Evolutionary conservation across 2,888 invertebrate genomes (phyloP), one percentile per base, ranked within the genome.

Genomic region (Kryphioiulus occultus): DNA sequence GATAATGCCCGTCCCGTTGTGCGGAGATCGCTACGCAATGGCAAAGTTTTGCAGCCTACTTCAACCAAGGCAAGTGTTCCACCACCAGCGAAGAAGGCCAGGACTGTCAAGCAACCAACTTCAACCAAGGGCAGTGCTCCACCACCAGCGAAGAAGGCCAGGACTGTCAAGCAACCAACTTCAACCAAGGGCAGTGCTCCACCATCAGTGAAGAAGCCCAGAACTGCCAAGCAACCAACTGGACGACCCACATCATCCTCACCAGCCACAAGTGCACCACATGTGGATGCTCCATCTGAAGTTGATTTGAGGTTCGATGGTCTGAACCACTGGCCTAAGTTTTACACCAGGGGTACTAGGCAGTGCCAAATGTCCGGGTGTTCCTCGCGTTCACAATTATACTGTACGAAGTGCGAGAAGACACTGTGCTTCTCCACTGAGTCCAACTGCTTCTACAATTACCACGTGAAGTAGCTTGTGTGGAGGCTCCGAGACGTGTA

Each of bases 331-430:
- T 59, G 2, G n/a, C n/a, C n/a, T n/a, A 59, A n/a, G 59, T 59
- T n/a, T n/a, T n/a, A 59, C 59, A 15, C 59, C n/a, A 59, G n/a
- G 19, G 59, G 59, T 59, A 59, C 59, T 2, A 59, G 59, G n/a
- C n/a, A n/a, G 59, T 59, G 59, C 59, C 59, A 59, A n/a, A 59
- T 47, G 47, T 15, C 47, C 12, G 47, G 47, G 47, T 47, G 59
- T 22, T n/a, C 19, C n/a, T 59, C 59, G n/a, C 59, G 59, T n/a
- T n/a, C 59, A 2, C n/a, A n/a, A 1, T 2, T 59, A n/a, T 59
- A 19, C 59, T 59, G 59, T 59, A n/a, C n/a, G n/a, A 59, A 59
- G 59, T 19, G 59, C 59, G 59, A 59, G 59, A 59, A 59, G n/a
- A 59, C 59, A 59, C 59, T 59, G 19, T 59, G 59, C n/a, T 59